Evolutionary conservation across 2,888 invertebrate genomes (phyloP), one percentile per base, ranked within the genome.

Genomic region (Diogma glabrata): DNA sequence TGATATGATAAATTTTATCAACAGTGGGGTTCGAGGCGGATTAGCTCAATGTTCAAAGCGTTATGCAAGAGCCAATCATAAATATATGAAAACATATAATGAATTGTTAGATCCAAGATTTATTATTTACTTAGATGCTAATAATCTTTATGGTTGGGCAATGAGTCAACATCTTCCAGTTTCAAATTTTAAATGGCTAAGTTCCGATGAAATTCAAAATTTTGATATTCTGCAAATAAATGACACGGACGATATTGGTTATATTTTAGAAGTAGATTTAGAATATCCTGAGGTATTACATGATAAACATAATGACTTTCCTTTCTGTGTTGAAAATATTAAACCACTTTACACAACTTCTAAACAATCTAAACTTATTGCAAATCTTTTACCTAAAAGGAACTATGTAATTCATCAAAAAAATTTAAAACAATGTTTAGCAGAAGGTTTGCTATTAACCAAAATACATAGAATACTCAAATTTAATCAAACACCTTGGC

Each of bases 401-500:
- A 57, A 55, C 22, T 65, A 67, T 54, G 54, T 65, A 2, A 57
- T 65, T n/a, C 63, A 66, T 55, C 64, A 66, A 55, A 38, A 57
- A 19, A 63, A 60, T 48, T 56, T 69, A 23, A 45, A 51, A 45
- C 54, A 52, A 48, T 47, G 45, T 48, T 36, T 55, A 10, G 10
- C 43, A 36, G 10, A 54, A 45, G 55, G 53, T 6, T 36, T 55
- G 36, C 33, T 46, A 36, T 33, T 52, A 22, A 53, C 58, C 16
- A 63, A 54, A 59, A 62, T 54, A 60, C 61, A 62, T 55, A 43
- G 57, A 22, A 56, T 61, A 12, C 49, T 67, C 19, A 49, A 59
- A 54, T 67, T 67, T 55, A 51, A 55, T 2, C 66, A 67, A 53
- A 50, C 53, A 1, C 30, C 55, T 1, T 68, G 65, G n/a, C n/a